Conservation (phyloP, 2,797 vertebrate genomes). For the Takifugu ocellatus region DNA sequence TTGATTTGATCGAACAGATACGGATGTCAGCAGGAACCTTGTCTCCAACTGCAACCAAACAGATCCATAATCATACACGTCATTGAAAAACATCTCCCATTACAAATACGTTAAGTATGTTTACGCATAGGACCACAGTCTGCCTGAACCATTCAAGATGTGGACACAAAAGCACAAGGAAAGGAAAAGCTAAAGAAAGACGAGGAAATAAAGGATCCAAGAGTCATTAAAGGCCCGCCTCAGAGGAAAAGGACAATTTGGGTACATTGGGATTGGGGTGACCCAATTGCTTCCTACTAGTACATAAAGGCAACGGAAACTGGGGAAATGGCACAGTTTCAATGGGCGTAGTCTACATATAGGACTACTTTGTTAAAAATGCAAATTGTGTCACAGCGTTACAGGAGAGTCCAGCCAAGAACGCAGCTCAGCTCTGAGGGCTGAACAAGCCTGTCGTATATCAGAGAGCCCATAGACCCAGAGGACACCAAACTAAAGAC, state of each 20-base stretch:
- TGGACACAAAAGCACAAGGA: constrained; percentile 4
- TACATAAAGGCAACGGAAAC: constrained; percentile 60
- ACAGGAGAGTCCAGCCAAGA: constrained; percentile 21
- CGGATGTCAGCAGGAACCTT: constrained; percentile 98
- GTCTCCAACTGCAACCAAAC: constrained; percentile 86
- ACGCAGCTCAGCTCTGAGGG: not conserved
- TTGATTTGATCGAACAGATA: constrained; percentile 95
- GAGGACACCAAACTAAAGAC: too few relatives aligned
- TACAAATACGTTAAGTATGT: not conserved
- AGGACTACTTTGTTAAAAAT: constrained; percentile 47
- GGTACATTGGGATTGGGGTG: constrained; percentile 57
- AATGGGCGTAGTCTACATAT: constrained; percentile 34
- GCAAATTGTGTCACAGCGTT: constrained; percentile 39
- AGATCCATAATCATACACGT: constrained; percentile 14
- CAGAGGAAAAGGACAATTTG: constrained; percentile 70
- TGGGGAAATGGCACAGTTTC: constrained; percentile 61
- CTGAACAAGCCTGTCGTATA: not conserved
- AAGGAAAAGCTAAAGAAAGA: constrained; percentile 41
- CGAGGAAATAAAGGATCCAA: constrained; percentile 57
- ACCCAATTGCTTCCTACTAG: constrained; percentile 69
- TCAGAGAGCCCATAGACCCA: constrained; percentile 3
- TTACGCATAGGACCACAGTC: too few relatives aligned
- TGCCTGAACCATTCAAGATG: not conserved
- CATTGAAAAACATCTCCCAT: not conserved
- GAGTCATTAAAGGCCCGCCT: constrained; percentile 69